Conservation (phyloP, 2,888 invertebrate genomes). For the Athalia cordata region DNA sequence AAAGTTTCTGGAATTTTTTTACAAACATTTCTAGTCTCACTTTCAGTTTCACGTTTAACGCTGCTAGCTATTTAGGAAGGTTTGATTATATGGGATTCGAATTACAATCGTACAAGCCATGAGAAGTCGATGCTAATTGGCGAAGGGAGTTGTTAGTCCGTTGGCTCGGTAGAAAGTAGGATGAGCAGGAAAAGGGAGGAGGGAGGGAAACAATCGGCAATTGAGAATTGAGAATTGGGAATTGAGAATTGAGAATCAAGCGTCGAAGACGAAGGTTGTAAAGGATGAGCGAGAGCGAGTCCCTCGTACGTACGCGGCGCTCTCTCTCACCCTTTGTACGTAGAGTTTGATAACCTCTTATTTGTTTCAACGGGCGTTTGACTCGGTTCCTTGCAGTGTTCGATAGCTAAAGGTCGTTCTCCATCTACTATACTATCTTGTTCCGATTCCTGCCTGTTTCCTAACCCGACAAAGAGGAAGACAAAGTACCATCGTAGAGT, state of each 20-base stretch:
- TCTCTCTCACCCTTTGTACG: not conserved
- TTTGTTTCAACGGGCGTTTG: conserved; percentile 30
- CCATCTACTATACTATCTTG: not conserved
- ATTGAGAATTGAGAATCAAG: conserved; percentile 23
- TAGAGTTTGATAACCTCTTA: conserved; percentile 37
- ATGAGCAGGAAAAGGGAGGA: conserved; percentile 37
- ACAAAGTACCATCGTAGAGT: conserved; percentile 27
- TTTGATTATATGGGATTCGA: too few relatives aligned
- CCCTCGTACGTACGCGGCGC: not conserved
- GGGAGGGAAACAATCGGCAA: conserved; percentile 39
- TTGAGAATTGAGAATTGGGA: conserved; percentile 29
- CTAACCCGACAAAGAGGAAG: conserved; percentile 36
- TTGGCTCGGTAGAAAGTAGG: conserved; percentile 20
- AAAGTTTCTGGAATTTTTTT: too few relatives aligned
- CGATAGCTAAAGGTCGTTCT: conserved; percentile 2
- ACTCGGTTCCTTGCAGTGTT: conserved; percentile 25
- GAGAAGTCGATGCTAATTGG: conserved; percentile 5
- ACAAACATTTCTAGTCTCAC: too few relatives aligned
- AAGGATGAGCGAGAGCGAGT: not conserved
- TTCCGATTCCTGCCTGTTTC: too few relatives aligned
- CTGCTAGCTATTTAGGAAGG: too few relatives aligned
- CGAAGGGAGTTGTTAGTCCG: not conserved
- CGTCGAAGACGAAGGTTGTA: conserved; percentile 1
- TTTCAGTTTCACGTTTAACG: too few relatives aligned
- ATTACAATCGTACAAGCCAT: too few relatives aligned